Evolutionary conservation across 2,797 vertebrate species (phyloP), one percentile per base, ranked within the genome.

Genomic region (Heliangelus exortis): DNA sequence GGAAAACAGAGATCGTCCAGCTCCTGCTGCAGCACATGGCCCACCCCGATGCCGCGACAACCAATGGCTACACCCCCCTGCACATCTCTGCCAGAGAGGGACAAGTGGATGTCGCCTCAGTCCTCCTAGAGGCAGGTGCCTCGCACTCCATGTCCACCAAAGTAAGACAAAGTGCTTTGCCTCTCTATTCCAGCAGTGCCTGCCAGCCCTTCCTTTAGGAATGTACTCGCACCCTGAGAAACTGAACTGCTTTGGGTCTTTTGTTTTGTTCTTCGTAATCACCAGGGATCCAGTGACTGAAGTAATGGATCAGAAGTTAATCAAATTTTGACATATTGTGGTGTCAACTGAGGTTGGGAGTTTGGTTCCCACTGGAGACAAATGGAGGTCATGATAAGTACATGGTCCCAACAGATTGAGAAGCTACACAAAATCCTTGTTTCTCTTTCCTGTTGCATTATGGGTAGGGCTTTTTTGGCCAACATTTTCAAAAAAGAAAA

Each of bases 1-100:
- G 99, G 15, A 99, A 99, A 96, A 99, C 99, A 0, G 99, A 99
- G 97, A 99, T 99, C 0, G 99, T 99, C 55, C 99, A 99, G 91
- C 98, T 99, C 68, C 98, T 99, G 65, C 98, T 99, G 17, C 99
- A 99, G 89, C 99, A 99, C 92, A 99, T 99, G 99, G 99, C 99
- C 19, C 99, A 99, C 62, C 99, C 99, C 0, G 99, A 99, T 10
- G 99, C 99, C 0, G 98, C 99, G 71, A 99, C 99, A 1, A 98
- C 98, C 53, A 99, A 99, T 2, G 99, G 99, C 25, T 99, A 99
- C 97, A 99, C 99, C 0, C 99, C 99, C 0, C 98, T 99, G 25
- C 99, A 99, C 96, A 99, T 99, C 97, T 99, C 99, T 1, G 99
- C 99, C 88, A 97, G 99, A 13, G 99, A 99, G 97, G 99, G 99